phyloP scores from a whole-genome alignment of 1,140 invertebrate genomes.

The Apolygus lucorum region DNA sequence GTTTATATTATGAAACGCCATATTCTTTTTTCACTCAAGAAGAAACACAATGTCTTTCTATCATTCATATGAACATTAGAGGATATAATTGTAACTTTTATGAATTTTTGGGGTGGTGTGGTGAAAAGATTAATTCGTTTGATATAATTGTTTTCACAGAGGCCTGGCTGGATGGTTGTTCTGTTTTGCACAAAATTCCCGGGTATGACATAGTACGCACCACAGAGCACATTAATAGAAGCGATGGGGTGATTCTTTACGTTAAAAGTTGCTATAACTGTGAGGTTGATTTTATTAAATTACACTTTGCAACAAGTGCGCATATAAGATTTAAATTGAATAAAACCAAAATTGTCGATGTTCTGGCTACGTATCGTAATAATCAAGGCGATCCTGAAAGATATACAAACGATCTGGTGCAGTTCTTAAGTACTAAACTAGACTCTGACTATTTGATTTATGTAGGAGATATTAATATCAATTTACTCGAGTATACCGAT shows the following conservation, averaged over 20 bases:
- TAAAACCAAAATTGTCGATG: background rate
- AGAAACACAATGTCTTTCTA: background rate
- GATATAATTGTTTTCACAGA: background rate
- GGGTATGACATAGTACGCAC: background rate
- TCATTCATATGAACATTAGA: background rate
- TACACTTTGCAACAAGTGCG: background rate
- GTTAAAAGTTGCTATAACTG: background rate
- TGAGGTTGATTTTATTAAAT: background rate
- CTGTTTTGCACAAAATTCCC: background rate
- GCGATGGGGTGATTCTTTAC: background rate
- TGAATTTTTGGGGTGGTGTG: background rate
- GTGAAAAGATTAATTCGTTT: background rate
- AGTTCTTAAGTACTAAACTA: background rate
- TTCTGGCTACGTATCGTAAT: background rate
- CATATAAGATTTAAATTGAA: background rate
- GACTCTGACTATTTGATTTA: background rate
- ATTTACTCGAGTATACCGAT: background rate
- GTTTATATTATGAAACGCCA: background rate
- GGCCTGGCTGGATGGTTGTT: background rate
- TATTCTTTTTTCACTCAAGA: background rate
- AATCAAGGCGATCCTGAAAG: background rate
- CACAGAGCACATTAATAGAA: background rate
- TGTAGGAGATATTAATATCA: background rate
- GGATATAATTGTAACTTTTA: background rate
- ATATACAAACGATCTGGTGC: background rate